phyloP scores from a whole-genome alignment of 2,888 invertebrate genomes.

The Rhynchonema sp. region DNA sequence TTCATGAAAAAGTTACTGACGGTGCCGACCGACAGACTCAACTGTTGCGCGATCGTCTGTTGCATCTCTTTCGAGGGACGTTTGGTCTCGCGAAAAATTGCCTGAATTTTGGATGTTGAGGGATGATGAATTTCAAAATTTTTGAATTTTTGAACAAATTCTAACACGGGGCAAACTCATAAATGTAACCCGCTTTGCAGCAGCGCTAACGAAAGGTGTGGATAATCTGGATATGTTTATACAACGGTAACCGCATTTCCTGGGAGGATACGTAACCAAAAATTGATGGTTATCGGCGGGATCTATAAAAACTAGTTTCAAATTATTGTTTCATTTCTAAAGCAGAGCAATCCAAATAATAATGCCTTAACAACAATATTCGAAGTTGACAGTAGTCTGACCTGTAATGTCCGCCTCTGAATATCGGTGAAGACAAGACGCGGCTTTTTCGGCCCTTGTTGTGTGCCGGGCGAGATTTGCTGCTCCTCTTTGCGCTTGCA shows the following conservation, averaged over 20 bases:
- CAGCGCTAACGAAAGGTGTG: too few relatives aligned
- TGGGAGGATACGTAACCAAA: neutral
- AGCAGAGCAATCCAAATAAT: neutral
- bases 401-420: conserved; percentile 85
- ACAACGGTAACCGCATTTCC: too few relatives aligned
- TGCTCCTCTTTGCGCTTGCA: conserved; percentile 86
- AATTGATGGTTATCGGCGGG: neutral
- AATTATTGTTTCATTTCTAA: neutral
- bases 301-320: neutral
- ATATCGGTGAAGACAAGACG: conserved; percentile 99
- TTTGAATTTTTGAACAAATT: too few relatives aligned
- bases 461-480: conserved; percentile 7
- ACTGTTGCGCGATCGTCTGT: conserved; percentile 88
- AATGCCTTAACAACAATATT: too few relatives aligned
- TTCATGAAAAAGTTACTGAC: conserved; percentile 99
- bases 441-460: conserved; percentile 68
- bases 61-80: conserved; percentile 99
- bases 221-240: too few relatives aligned
- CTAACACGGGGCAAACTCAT: too few relatives aligned
- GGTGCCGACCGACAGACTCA: conserved; percentile 87
- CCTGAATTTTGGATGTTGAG: too few relatives aligned
- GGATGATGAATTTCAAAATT: too few relatives aligned
- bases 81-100: conserved; percentile 99
- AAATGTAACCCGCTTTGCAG: too few relatives aligned
- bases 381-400: neutral